Conservation (phyloP, 2,797 vertebrate species). For the Chelmon rostratus region DNA sequence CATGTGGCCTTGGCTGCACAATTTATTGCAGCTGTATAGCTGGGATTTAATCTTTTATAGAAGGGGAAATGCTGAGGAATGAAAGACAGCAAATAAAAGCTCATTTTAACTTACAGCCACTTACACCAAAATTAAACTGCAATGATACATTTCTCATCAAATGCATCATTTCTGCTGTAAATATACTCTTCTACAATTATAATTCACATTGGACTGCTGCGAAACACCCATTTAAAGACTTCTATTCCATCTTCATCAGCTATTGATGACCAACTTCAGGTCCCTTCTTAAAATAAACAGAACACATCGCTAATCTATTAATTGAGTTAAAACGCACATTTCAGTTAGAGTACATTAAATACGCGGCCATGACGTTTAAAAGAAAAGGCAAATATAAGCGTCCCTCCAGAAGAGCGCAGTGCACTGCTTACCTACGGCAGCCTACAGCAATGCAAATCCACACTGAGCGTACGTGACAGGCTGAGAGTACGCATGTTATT, state of each 20-base stretch:
- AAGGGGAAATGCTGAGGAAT: not conserved
- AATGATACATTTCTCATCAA: not conserved
- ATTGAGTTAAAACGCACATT: not conserved
- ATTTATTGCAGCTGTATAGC: not conserved
- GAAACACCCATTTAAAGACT: slow-evolving; percentile 1
- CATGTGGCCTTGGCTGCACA: not conserved
- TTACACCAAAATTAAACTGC: accelerated
- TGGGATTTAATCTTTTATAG: not conserved
- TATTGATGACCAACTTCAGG: slow-evolving; percentile 34
- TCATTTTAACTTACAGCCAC: not conserved
- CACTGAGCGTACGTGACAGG: slow-evolving; percentile 81
- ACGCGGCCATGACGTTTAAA: not conserved
- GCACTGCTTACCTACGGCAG: slow-evolving; percentile 64
- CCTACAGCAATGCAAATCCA: slow-evolving; percentile 63
- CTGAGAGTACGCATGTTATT: slow-evolving; percentile 79
- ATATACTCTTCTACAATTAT: not conserved
- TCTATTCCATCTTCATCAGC: slow-evolving; percentile 10
- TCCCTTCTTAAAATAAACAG: not conserved
- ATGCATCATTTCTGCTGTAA: not conserved
- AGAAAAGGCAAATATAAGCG: not conserved
- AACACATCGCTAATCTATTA: not conserved
- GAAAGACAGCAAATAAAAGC: not conserved
- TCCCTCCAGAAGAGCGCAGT: not conserved
- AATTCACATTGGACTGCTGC: not conserved
- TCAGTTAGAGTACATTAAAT: not conserved